Base-by-base conservation (phyloP, 2,113 vertebrate genomes). In the Nyctereutes procyonoides region DNA sequence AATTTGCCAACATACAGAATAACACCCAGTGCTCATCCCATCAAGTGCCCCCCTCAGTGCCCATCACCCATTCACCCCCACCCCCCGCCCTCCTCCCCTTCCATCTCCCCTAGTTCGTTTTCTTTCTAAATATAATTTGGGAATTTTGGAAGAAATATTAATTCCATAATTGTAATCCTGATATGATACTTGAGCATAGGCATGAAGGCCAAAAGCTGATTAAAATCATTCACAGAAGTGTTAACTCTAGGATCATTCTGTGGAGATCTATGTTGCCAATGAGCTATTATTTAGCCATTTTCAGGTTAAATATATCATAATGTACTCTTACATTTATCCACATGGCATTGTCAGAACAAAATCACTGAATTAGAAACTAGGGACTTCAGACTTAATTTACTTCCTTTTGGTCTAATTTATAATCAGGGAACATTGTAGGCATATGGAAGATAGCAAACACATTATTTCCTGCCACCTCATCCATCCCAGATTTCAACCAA, bases 401-500 rank as follows among this genome's bases (percentile, higher is more conserved):
- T 28, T 92, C 43, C 43, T 92, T 90, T 74, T 13, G 38, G 28
- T 51, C 48, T 90, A 60, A 79, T 88, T 85, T 88, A 51, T 80
- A 83, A 83, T 43, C 26, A 24, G 24, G 55, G 26, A 91, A 20
- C 71, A 73, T 3, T 65, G 19, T 12, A 53, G 74, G 51, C 62
- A 65, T 15, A 56, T 1, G 8, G 12, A 96, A 48, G 8, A 85
- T 30, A 56, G 35, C 96, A 94, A 83, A 71, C 77, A 24, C 65
- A 76, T 17, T 24, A 48, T 71, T 88, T 93, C n/a, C 84, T 85
- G 53, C 63, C 88, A 67, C 16, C 38, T 74, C 4, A 5, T 8
- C 8, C 53, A 77, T 65, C 97, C 60, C 56, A 96, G 62, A 97
- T 94, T 96, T 65, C 63, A 97, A 28, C 28, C 69, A 92, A 87